phyloP scores from a whole-genome alignment of 1,140 invertebrate genomes.

The Drosophila lacteicornis region DNA sequence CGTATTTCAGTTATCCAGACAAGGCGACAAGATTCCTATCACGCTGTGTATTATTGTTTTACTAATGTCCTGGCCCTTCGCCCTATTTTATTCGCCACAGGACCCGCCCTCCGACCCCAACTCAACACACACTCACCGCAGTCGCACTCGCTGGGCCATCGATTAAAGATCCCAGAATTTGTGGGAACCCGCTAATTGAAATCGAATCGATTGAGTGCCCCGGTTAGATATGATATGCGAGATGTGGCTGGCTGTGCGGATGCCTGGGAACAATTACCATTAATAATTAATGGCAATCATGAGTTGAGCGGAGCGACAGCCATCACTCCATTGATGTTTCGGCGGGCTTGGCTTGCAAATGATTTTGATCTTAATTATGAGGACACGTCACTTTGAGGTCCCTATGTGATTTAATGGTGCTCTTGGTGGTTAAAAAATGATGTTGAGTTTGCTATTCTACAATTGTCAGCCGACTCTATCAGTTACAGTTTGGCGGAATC shows the following conservation, averaged over 20 bases:
- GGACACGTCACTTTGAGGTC: neutral
- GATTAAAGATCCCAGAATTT: constrained; percentile 11
- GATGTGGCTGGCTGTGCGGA: neutral
- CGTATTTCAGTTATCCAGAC: constrained; percentile 7
- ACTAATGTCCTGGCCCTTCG: constrained; percentile 8
- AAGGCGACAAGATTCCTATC: constrained; percentile 50
- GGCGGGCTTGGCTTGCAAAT: neutral
- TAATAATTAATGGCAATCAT: constrained; percentile 40
- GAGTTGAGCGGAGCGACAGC: constrained; percentile 22
- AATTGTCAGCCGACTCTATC: too few species aligned
- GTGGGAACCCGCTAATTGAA: constrained; percentile 15
- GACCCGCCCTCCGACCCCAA: neutral
- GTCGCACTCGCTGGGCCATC: neutral
- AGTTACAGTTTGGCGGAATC: neutral
- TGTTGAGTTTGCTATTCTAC: too few species aligned
- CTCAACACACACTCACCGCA: neutral
- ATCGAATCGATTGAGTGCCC: constrained; percentile 2
- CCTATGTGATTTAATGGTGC: too few species aligned
- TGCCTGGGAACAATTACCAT: constrained; percentile 27
- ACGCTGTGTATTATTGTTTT: constrained; percentile 47
- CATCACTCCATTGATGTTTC: constrained; percentile 14
- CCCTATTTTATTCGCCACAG: neutral
- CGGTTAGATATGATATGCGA: constrained; percentile 1
- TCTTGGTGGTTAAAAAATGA: too few species aligned
- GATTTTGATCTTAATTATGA: constrained; percentile 7